A percentile compares a stretch with the other conserved stretches of the same genome.
Evolutionary conservation across 1,140 invertebrate genomes (phyloP).

Genomic region (Phortica variegata): DNA sequence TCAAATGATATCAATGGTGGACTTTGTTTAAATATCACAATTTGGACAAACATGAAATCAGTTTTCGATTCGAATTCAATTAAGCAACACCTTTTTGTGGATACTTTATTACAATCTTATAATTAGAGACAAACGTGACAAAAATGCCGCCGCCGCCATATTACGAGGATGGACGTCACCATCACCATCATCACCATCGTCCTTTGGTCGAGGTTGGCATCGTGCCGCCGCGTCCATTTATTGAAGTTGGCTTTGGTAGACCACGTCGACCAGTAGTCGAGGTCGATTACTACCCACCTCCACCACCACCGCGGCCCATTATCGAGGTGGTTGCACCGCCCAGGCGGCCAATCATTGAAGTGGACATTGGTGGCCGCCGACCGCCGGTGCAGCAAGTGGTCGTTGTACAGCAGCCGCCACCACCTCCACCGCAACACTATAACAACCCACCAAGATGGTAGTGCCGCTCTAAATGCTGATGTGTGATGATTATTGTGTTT

Average conservation of each 20-base stretch:
- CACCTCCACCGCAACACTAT: constrained; percentile 2
- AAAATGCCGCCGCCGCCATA: constrained; percentile 20
- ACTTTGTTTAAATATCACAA: too few relatives aligned
- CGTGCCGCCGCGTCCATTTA: constrained; percentile 33
- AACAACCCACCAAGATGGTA: constrained; percentile 29
- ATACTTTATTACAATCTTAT: too few relatives aligned
- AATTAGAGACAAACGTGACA: too few relatives aligned
- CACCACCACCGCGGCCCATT: constrained; percentile 22
- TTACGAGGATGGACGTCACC: constrained; percentile 40
- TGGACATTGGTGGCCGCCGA: constrained; percentile 37
- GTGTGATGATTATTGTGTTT: neutral
- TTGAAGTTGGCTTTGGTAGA: constrained; percentile 35
- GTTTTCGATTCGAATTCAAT: too few relatives aligned
- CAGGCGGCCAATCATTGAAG: constrained; percentile 34
- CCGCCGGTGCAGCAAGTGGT: constrained; percentile 34
- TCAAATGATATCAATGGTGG: too few relatives aligned
- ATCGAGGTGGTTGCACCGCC: constrained; percentile 39
- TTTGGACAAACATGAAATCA: too few relatives aligned
- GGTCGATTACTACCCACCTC: constrained; percentile 35
- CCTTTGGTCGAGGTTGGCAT: constrained; percentile 45
- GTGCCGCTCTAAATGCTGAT: neutral
- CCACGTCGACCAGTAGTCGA: constrained; percentile 33
- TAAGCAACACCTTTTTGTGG: too few relatives aligned
- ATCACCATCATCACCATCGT: constrained; percentile 36
- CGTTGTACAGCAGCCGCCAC: constrained; percentile 35